Conservation (phyloP, 2,113 vertebrate genomes). For the Oreochromis niloticus region DNA sequence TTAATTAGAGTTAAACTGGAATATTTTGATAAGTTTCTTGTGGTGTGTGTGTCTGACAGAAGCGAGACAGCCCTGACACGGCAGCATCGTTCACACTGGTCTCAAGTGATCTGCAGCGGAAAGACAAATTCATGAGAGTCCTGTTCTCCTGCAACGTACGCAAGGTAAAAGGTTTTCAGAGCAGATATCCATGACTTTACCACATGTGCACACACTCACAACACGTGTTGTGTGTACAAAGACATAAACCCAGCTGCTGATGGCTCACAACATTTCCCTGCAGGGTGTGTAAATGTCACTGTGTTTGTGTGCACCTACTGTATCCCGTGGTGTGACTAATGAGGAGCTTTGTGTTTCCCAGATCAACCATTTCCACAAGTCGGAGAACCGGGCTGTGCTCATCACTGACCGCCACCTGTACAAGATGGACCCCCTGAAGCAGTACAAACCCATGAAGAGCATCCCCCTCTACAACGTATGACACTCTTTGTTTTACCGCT, state of each 20-base stretch:
- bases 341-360: constrained; percentile 60
- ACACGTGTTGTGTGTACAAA: neutral
- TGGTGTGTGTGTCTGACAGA: constrained; percentile 64
- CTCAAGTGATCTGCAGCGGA: constrained; percentile 89
- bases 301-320: neutral
- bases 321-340: constrained; percentile 14
- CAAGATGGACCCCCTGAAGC: constrained; percentile 94
- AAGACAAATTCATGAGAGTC: constrained; percentile 95
- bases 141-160: constrained; percentile 95
- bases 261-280: neutral
- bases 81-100: constrained; percentile 81
- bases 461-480: constrained; percentile 94
- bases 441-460: constrained; percentile 96
- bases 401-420: constrained; percentile 96
- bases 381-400: constrained; percentile 89
- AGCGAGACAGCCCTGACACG: constrained; percentile 78
- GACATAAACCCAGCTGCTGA: neutral
- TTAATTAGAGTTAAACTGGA: neutral
- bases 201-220: neutral
- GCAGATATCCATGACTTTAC: neutral
- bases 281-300: neutral
- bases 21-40: neutral
- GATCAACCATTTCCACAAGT: constrained; percentile 95
- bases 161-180: constrained; percentile 75
- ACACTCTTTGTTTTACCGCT: neutral